phyloP scores from a whole-genome alignment of 2,888 invertebrate species.

The Ormyrus nitidulus region DNA sequence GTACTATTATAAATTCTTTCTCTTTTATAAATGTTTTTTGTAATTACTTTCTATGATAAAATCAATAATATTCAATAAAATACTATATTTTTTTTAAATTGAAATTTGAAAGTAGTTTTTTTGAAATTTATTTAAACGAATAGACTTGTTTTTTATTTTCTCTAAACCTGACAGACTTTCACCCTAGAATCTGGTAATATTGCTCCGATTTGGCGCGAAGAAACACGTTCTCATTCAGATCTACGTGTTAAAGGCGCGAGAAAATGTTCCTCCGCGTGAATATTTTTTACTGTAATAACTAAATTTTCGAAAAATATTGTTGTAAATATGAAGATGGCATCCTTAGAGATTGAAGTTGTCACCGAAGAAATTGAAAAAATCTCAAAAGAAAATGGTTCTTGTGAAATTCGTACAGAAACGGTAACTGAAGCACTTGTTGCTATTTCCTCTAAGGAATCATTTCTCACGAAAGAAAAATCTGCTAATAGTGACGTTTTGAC shows the following conservation, averaged over 20 bases:
- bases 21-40: no score
- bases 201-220: slow-evolving; percentile 55
- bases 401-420: slow-evolving; percentile 19
- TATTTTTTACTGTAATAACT: not conserved
- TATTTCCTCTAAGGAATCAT: slow-evolving; percentile 4
- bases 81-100: no score
- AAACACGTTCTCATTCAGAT: slow-evolving; percentile 24
- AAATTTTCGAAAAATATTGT: slow-evolving; percentile 23
- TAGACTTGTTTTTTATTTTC: not conserved
- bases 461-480: slow-evolving; percentile 23
- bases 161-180: not conserved
- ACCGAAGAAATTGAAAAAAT: slow-evolving; percentile 32
- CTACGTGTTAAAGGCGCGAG: slow-evolving; percentile 29
- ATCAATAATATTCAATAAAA: no score
- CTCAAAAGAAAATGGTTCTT: not conserved
- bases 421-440: slow-evolving; percentile 36
- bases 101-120: no score
- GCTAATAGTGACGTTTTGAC: slow-evolving; percentile 33
- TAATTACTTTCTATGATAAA: no score
- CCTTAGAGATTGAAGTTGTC: slow-evolving; percentile 14
- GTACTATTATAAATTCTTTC: no score
- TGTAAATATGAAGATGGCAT: slow-evolving; percentile 35
- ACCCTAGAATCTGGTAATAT: slow-evolving; percentile 26
- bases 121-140: no score
- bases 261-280: slow-evolving; percentile 1